Evolutionary conservation across 2,797 vertebrate species (phyloP).

Genomic region (Knipowitschia caucasica): DNA sequence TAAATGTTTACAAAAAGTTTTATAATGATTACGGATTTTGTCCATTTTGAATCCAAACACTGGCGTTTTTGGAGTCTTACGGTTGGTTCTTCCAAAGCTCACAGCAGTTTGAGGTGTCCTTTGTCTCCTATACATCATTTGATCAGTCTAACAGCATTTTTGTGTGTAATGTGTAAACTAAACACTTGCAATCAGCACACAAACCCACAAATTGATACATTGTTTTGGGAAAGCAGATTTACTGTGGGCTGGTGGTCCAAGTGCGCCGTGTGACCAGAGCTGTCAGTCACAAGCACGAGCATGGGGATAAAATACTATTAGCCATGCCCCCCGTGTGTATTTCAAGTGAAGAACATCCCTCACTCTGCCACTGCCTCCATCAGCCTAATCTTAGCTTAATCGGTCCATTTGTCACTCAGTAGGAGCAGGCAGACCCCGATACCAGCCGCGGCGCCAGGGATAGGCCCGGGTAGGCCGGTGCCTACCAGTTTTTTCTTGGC

Average conservation of each 20-base stretch:
- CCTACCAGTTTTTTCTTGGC: too few species aligned
- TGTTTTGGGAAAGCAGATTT: neutral
- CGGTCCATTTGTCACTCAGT: constrained; percentile 65
- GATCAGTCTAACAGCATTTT: constrained; percentile 14
- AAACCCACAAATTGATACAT: constrained; percentile 3
- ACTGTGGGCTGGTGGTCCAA: constrained; percentile 31
- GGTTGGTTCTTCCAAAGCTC: too few species aligned
- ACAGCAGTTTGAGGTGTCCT: too few species aligned
- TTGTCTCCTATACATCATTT: too few species aligned
- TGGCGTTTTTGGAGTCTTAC: too few species aligned
- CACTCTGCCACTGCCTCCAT: constrained; percentile 57
- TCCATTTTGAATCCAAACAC: too few species aligned
- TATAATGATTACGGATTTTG: too few species aligned
- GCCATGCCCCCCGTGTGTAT: constrained; percentile 47
- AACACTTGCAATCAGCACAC: neutral
- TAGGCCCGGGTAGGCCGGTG: too few species aligned
- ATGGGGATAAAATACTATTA: constrained; percentile 50
- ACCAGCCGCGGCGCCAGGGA: too few species aligned
- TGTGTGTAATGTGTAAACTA: too few species aligned
- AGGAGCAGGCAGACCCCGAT: constrained; percentile 41
- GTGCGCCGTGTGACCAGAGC: constrained; percentile 34
- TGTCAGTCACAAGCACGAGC: constrained; percentile 47
- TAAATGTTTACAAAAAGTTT: too few species aligned
- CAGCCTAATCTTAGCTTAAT: constrained; percentile 62
- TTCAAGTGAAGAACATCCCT: constrained; percentile 50